Evolutionary conservation across 2,113 vertebrate species (phyloP), one percentile per base, ranked within the genome.

Genomic region (Cercocebus atys): DNA sequence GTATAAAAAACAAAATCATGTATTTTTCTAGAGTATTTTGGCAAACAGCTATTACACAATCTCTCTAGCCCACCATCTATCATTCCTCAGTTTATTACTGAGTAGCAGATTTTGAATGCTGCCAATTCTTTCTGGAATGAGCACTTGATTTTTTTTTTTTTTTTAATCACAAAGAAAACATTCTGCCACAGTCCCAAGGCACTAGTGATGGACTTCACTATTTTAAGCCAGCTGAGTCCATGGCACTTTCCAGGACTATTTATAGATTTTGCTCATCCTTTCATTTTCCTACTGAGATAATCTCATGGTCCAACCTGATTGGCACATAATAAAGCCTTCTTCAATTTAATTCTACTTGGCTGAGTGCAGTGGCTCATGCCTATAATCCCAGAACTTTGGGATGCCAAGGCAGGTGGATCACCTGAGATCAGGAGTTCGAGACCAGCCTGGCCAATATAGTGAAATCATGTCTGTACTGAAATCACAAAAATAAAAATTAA

Each of bases 131-230:
- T 64, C 55, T 84, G 93, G 57, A 95, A 89, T 80, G 32, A 38
- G n/a, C 32, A 2, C 76, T 75, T 47, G 27, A 5, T 47, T 78
- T 72, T 78, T 76, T 78, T 72, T 78, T 45, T 66, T 94, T 78
- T 72, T 78, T 76, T 59, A 92, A 84, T 95, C 79, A 40, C 64
- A 61, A 94, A 88, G 70, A 78, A 94, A 92, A 84, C 23, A 72
- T 88, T 84, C 52, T 61, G 27, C 38, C 22, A 35, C 23, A 73
- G 72, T 97, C 93, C 85, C 85, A 57, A 84, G 73, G 55, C 61
- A 47, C 72, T 45, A 11, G 27, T 23, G 57, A 50, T 43, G 40
- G 84, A 78, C 93, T 45, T 84, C 50, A n/a, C 61, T 95, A 80
- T 85, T 75, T 84, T 79, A 78, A 95, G 72, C 47, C 22, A 10